These are phyloP conservation scores for Muscina levida DNA, from an alignment of 2,888 invertebrate genomes.

Conservation along the genomic window DNA sequence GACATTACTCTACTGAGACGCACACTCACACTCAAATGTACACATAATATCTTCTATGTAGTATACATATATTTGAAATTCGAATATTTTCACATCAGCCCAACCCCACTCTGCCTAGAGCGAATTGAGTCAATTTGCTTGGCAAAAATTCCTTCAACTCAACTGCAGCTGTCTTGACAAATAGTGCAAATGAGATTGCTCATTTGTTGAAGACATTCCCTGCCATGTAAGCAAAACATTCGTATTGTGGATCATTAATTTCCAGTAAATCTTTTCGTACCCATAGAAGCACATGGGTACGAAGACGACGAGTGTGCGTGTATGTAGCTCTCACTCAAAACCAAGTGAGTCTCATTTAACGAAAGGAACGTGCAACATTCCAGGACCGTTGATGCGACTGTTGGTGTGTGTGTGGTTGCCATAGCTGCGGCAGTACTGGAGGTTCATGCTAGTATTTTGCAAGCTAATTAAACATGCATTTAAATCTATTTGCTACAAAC, in stretches of 20 bases:
- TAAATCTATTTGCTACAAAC: slow-evolving; percentile 45
- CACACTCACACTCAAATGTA: no score
- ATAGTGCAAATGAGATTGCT: slow-evolving; percentile 13
- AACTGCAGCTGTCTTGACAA: not conserved
- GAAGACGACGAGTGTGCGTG: no score
- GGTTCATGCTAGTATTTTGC: slow-evolving; percentile 3
- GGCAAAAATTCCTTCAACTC: not conserved
- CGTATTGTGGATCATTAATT: slow-evolving; percentile 33
- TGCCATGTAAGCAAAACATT: not conserved
- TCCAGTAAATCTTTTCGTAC: slow-evolving; percentile 12
- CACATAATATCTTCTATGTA: no score
- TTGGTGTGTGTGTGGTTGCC: not conserved
- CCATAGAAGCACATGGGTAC: not conserved
- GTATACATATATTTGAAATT: no score
- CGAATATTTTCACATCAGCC: no score
- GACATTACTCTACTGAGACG: no score
- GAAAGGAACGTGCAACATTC: not conserved
- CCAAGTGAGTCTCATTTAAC: no score
- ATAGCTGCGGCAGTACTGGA: not conserved
- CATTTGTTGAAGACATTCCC: slow-evolving; percentile 19
- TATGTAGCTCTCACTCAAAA: no score
- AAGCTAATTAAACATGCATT: slow-evolving; percentile 47
- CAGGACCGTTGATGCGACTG: not conserved
- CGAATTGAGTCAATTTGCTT: not conserved
- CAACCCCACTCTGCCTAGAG: no score